These are phyloP conservation scores for Stichopus horrens DNA, from an alignment of 53 echinoderm and acorn worm species.

Conservation along the genomic window DNA sequence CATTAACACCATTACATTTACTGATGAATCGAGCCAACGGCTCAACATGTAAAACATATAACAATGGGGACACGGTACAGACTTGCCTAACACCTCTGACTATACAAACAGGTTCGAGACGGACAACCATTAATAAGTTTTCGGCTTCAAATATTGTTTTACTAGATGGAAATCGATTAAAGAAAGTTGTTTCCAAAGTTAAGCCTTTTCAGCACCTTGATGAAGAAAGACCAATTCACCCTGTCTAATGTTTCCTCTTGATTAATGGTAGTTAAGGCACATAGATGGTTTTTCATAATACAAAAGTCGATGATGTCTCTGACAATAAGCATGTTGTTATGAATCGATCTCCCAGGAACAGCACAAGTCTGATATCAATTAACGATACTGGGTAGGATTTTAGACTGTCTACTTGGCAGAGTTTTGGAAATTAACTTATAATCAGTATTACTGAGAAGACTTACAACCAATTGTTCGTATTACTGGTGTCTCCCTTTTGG, in stretches of 20 bases:
- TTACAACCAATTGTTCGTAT: conserved; percentile 51
- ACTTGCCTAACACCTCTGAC: conserved; percentile 46
- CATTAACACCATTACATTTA: too few relatives aligned
- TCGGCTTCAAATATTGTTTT: conserved; percentile 33
- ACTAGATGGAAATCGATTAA: conserved; percentile 48
- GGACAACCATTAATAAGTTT: conserved; percentile 35
- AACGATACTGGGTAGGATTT: conserved; percentile 25
- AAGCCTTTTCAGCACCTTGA: conserved; percentile 32
- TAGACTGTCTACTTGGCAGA: conserved; percentile 39
- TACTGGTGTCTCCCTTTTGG: conserved; percentile 50
- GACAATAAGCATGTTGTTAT: conserved; percentile 58
- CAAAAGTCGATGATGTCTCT: conserved; percentile 50
- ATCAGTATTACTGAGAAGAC: conserved; percentile 58
- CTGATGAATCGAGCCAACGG: conserved; percentile 48
- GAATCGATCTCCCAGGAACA: conserved; percentile 65
- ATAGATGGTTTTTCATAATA: background rate
- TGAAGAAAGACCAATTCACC: conserved; percentile 50
- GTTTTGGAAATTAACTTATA: conserved; percentile 65
- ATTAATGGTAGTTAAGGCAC: conserved; percentile 51
- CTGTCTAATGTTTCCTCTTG: conserved; percentile 62
- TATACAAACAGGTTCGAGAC: conserved; percentile 15
- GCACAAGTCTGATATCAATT: conserved; percentile 50
- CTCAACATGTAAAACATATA: conserved; percentile 55
- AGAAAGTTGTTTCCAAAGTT: conserved; percentile 50
- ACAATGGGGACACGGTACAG: conserved; percentile 44